phyloP scores from a whole-genome alignment of 2,888 invertebrate species.

The Drosophila lutescens region DNA sequence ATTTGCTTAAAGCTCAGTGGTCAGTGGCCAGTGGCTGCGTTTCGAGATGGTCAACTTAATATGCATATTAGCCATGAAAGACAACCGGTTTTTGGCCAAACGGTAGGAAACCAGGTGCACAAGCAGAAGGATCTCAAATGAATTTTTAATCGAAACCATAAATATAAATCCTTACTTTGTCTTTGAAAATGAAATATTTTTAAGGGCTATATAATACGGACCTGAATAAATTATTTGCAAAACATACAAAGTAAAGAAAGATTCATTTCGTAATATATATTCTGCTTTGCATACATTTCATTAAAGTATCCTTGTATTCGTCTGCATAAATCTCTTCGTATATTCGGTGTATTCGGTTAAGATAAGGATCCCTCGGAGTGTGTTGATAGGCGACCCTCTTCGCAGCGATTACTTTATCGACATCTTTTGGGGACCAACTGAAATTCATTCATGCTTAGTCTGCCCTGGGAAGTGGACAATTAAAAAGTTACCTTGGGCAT shows the following conservation, averaged over 20 bases:
- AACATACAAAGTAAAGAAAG: neutral
- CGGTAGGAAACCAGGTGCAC: neutral
- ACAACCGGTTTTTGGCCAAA: constrained; percentile 21
- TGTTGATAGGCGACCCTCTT: constrained; percentile 10
- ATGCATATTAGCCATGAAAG: constrained; percentile 35
- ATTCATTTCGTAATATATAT: neutral
- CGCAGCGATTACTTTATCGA: constrained; percentile 19
- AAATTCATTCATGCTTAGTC: constrained; percentile 33
- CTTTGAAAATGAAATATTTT: neutral
- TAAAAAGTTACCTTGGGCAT: constrained; percentile 49
- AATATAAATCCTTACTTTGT: neutral
- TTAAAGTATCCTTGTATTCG: neutral
- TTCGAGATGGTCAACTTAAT: constrained; percentile 40
- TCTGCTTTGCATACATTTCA: constrained; percentile 6
- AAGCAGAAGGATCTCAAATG: constrained; percentile 13
- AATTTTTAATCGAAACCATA: constrained; percentile 20
- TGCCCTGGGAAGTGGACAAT: constrained; percentile 29
- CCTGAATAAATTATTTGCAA: too few relatives aligned
- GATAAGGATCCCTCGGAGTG: constrained; percentile 26
- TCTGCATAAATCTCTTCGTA: constrained; percentile 9
- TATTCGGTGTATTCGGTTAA: constrained; percentile 10
- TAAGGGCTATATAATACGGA: too few relatives aligned
- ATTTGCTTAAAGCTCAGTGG: constrained; percentile 40
- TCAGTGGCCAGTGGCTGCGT: constrained; percentile 39
- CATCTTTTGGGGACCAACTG: constrained; percentile 4